A percentile compares a stretch with the other conserved stretches of the same genome.
These are phyloP conservation scores for Sus cebifrons DNA, from an alignment of 2,797 vertebrate genomes.

Conservation along the genomic window DNA sequence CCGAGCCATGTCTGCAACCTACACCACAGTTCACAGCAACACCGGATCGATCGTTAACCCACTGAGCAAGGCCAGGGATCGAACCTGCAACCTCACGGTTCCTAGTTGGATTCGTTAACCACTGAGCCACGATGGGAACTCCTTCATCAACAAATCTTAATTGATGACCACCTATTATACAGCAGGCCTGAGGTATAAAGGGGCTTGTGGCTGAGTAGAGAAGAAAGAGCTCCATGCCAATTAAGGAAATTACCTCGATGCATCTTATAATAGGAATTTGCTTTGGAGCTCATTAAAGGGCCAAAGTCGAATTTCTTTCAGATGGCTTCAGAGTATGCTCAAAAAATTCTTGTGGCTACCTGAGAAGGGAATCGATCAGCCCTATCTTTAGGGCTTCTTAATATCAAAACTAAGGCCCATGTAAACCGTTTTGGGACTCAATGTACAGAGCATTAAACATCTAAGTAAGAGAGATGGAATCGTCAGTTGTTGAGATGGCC, in stretches of 20 bases:
- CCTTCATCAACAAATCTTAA: background rate
- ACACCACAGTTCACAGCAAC: too few species aligned
- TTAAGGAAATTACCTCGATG: background rate
- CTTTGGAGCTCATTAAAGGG: background rate
- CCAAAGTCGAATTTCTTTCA: background rate
- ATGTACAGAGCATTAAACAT: background rate
- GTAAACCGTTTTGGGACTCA: background rate
- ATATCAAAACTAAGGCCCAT: background rate
- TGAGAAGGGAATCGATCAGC: background rate
- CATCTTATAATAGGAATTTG: background rate
- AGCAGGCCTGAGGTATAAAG: too few species aligned
- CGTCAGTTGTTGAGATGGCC: background rate
- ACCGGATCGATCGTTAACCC: too few species aligned
- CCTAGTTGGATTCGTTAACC: too few species aligned
- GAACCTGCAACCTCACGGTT: too few species aligned
- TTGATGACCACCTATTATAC: background rate
- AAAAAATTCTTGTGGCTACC: background rate
- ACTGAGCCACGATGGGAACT: too few species aligned
- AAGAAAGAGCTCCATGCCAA: rapidly evolving
- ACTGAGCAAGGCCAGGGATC: too few species aligned
- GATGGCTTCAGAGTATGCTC: background rate
- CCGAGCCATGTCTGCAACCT: too few species aligned
- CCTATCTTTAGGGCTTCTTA: background rate
- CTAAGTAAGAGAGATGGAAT: background rate
- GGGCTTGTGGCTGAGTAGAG: background rate